phyloP scores from a whole-genome alignment of 1,140 invertebrate genomes.

The Meloidogyne chitwoodi region DNA sequence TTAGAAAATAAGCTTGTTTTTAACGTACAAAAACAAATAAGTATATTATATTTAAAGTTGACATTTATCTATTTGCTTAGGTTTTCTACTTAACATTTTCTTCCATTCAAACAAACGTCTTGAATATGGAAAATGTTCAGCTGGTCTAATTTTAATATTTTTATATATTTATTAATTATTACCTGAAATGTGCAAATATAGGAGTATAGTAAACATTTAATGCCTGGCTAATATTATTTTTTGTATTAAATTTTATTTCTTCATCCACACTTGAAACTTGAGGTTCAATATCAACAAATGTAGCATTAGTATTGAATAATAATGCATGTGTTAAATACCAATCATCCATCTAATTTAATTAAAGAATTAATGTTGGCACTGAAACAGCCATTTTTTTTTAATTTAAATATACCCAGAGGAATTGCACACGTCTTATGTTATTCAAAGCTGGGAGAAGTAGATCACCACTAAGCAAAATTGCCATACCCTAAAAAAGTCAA shows the following conservation, averaged over 20 bases:
- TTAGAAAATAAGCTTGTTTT: neutral
- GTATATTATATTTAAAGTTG: no score
- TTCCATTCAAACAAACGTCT: neutral
- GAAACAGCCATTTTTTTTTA: neutral
- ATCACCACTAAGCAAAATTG: constrained; percentile 30
- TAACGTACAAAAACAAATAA: no score
- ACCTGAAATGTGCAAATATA: constrained; percentile 35
- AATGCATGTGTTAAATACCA: constrained; percentile 42
- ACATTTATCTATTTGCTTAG: neutral
- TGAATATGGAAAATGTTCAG: neutral
- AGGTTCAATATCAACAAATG: constrained; percentile 34
- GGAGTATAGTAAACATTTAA: constrained; percentile 18
- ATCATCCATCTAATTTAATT: constrained; percentile 36
- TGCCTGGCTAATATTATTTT: neutral
- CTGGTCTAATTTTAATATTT: neutral
- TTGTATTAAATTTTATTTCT: constrained; percentile 3
- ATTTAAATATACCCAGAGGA: constrained; percentile 24
- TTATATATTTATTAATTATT: neutral
- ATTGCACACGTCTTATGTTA: constrained; percentile 32
- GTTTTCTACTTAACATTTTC: neutral
- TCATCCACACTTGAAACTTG: constrained; percentile 24
- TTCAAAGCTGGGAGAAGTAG: constrained; percentile 14
- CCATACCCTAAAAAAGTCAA: constrained; percentile 29
- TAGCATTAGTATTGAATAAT: constrained; percentile 22
- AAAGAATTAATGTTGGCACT: neutral